Percentiles rank a stretch among this genome's conserved stretches.
Evolutionary conservation across 2,113 vertebrate species (phyloP).

Genomic region (Ceuthmochares aereus): DNA sequence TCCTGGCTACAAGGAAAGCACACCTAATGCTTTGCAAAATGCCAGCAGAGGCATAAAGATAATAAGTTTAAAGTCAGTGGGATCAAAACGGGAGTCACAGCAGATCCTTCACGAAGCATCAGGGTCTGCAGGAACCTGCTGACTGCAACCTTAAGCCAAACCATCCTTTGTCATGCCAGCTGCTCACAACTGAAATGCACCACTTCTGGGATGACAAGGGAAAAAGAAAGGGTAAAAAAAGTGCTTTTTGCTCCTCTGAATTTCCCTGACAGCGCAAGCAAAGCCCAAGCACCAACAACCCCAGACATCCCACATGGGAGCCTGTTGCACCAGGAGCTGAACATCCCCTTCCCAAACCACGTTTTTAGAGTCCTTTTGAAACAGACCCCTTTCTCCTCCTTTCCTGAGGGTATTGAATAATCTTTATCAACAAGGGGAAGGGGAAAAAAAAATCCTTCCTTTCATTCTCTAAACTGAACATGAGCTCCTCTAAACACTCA

Average conservation of each 20-base stretch:
- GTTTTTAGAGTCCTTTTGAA: not conserved
- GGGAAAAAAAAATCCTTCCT: not conserved
- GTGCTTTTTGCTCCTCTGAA: not conserved
- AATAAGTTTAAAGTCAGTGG: not conserved
- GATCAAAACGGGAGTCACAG: not conserved
- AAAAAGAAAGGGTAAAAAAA: not conserved
- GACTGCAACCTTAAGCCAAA: not conserved
- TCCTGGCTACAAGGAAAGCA: not conserved
- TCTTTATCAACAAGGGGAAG: not conserved
- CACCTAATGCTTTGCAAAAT: not conserved
- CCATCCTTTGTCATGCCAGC: not conserved
- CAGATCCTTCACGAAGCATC: not conserved
- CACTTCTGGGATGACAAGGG: not conserved
- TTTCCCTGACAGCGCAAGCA: not conserved
- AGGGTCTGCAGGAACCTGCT: not conserved
- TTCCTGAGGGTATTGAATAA: not conserved
- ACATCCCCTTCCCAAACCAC: not conserved
- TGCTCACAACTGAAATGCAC: not conserved
- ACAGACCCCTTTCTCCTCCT: not conserved
- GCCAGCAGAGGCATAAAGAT: too few relatives aligned
- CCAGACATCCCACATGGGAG: not conserved
- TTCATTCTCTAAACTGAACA: constrained; percentile 19
- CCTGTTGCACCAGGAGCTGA: not conserved
- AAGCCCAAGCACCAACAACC: not conserved
- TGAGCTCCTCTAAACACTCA: not conserved